Evolutionary conservation across 2,113 vertebrate genomes (phyloP).

Genomic region (Gallinago jamesoni): DNA sequence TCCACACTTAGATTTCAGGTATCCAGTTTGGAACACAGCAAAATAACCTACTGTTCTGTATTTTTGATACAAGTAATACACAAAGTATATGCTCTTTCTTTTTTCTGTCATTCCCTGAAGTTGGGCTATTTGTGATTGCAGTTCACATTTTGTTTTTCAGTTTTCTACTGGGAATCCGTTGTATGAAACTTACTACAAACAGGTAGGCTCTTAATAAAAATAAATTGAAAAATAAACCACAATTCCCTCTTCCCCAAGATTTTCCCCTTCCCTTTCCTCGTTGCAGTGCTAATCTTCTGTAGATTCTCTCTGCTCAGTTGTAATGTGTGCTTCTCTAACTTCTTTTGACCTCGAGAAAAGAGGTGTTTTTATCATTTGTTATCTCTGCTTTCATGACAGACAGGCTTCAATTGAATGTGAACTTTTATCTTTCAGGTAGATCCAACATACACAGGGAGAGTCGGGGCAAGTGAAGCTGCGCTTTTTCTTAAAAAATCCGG

Average conservation of each 20-base stretch:
- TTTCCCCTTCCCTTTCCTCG: background rate
- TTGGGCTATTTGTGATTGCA: background rate
- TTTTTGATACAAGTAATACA: background rate
- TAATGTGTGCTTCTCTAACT: background rate
- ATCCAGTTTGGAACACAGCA: background rate
- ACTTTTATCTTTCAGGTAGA: conserved; percentile 83
- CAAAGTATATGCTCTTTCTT: fast-evolving
- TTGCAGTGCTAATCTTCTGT: background rate
- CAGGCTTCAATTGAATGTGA: background rate
- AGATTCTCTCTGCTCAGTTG: background rate
- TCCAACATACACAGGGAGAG: conserved; percentile 88
- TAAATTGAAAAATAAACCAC: background rate
- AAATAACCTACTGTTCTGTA: fast-evolving
- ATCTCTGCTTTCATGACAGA: background rate
- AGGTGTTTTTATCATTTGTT: background rate
- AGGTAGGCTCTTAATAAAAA: conserved; percentile 76
- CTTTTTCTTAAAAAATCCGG: conserved; percentile 96
- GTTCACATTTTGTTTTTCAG: conserved; percentile 68
- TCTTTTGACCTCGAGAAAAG: background rate
- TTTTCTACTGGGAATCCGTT: conserved; percentile 88
- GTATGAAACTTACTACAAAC: conserved; percentile 94
- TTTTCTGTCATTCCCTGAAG: background rate
- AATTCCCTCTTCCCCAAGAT: background rate
- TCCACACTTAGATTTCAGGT: background rate
- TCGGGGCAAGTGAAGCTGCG: conserved; percentile 92